Evolutionary conservation across 30 jellyfish, hydroid and myxozoan species (phyloP), one percentile per base, ranked within the genome.

Genomic region (Nemopilema nomurai): DNA sequence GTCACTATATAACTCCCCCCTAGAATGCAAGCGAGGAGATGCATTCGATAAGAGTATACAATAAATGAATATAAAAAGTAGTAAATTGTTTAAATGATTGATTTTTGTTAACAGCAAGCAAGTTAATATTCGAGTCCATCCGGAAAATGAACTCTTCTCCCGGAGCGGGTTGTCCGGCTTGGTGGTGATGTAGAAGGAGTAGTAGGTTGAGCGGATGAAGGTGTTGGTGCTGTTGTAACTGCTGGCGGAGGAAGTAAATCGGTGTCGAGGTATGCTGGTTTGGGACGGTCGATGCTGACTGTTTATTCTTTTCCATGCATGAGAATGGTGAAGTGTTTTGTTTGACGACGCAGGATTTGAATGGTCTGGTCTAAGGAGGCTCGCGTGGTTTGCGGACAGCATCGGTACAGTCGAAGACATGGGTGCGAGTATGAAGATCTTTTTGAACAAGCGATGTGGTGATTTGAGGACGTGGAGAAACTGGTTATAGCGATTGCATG

Each of bases 361-460:
- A 71, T 1, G 93, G 93, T 9, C 93, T 82, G 29, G 80, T 67
- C 27, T 84, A 74, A n/a, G 89, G 93, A 0, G 88, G 69, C 69
- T 84, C 79, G 0, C 73, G 82, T 17, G 93, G 93, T 24, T 32
- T 72, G 16, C 82, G 81, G 0, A 74, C 93, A 51, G 79, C 81
- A 73, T 74, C 93, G 20, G 53, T 21, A 23, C 93, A 82, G 23
- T 72, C 62, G 53, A 16, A 84, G 0, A 84, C 93, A 65, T 53
- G 89, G 7, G 89, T 53, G 67, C 82, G 57, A 41, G 86, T 26
- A 8, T 51, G 27, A 7, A 84, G 77, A 30, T 62, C 67, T 28
- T 32, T 30, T 0, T 75, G 74, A 16, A 72, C 22, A n/a, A 28
- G 50, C 65, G 78, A 20, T 7, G 16, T 20, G 72, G 18, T 24